Conservation (phyloP, 1,140 invertebrate species). For the Nylanderia fulva region DNA sequence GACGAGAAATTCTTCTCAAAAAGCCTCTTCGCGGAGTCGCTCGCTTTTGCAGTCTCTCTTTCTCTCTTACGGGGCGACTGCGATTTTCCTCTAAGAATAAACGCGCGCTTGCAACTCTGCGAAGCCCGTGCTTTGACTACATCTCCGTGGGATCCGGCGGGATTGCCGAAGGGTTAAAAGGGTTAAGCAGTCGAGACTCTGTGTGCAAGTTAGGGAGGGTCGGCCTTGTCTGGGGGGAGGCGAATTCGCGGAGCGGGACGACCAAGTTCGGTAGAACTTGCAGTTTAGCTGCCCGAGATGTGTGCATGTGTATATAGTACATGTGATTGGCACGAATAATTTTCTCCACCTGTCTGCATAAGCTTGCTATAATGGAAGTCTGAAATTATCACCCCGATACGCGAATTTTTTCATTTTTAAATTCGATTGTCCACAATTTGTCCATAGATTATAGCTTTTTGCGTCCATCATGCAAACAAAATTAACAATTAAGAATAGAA, state of each 20-base stretch:
- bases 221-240: slow-evolving; percentile 27
- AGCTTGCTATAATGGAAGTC: too few relatives aligned
- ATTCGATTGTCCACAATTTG: too few relatives aligned
- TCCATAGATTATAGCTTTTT: too few relatives aligned
- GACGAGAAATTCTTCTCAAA: slow-evolving; percentile 19
- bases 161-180: slow-evolving; percentile 64
- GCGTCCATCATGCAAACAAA: not conserved
- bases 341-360: too few relatives aligned
- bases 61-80: slow-evolving; percentile 7
- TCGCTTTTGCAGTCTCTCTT: slow-evolving; percentile 18
- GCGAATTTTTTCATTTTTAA: too few relatives aligned
- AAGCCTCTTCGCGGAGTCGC: slow-evolving; percentile 33
- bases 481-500: not conserved
- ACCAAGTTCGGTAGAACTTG: slow-evolving; percentile 34
- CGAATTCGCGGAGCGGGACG: slow-evolving; percentile 35
- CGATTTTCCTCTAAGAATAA: slow-evolving; percentile 52
- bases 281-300: slow-evolving; percentile 15
- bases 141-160: slow-evolving; percentile 53
- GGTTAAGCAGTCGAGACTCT: slow-evolving; percentile 59
- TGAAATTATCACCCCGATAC: too few relatives aligned
- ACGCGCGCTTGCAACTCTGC: not conserved
- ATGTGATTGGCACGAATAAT: slow-evolving; percentile 50
- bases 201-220: slow-evolving; percentile 48
- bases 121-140: slow-evolving; percentile 55
- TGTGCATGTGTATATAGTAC: too few relatives aligned